Evolutionary conservation across 1,140 invertebrate species (phyloP).

Genomic region (Holotrichia oblita): DNA sequence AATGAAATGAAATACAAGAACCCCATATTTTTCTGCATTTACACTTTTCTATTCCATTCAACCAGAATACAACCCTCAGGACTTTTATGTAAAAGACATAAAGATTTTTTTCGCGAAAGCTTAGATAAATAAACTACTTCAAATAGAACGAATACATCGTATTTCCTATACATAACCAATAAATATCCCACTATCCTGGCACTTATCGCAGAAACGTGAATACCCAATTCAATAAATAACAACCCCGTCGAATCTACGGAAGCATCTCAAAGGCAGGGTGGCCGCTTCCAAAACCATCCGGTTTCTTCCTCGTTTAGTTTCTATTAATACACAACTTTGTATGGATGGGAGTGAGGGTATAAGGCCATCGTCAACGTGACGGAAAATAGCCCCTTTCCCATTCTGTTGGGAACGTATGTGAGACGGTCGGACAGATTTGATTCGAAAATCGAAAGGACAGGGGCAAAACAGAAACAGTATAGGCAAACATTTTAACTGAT

Average conservation of each 20-base stretch:
- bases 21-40: too few species aligned
- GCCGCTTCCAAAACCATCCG: neutral
- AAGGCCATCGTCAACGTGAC: neutral
- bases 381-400: neutral
- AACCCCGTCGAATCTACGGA: neutral
- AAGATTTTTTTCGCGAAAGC: neutral
- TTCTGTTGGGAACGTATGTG: neutral
- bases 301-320: neutral
- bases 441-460: neutral
- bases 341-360: neutral
- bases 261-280: neutral
- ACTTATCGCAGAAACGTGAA: conserved; percentile 4
- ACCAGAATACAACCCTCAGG: too few species aligned
- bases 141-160: neutral
- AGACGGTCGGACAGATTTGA: neutral
- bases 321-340: conserved; percentile 8
- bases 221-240: conserved; percentile 17
- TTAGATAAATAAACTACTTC: conserved; percentile 4
- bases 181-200: conserved; percentile 8
- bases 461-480: conserved; percentile 8
- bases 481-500: conserved; percentile 44
- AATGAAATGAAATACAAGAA: too few species aligned
- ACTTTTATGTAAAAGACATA: too few species aligned
- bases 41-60: too few species aligned
- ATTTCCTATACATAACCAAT: conserved; percentile 3